Conservation (phyloP, 2,888 invertebrate species). For the Leucophenga maculata region DNA sequence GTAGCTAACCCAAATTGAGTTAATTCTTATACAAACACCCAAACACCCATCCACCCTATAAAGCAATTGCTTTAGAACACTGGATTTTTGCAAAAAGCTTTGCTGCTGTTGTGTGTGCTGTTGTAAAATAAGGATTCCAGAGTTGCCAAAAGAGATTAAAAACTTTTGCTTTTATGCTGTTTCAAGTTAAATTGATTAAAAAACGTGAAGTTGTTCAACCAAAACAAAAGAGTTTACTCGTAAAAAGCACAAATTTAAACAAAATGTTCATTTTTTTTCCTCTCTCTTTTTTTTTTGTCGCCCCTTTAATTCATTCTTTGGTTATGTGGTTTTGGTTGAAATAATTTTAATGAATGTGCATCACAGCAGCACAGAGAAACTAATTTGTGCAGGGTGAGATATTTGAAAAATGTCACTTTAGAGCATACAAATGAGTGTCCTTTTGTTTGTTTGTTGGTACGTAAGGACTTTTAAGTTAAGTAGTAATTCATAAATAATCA, state of each 20-base stretch:
- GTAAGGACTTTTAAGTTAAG: no score
- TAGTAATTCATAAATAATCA: no score
- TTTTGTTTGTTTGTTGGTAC: no score
- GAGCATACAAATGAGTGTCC: no score
- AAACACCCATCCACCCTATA: not conserved
- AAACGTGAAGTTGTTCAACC: not conserved
- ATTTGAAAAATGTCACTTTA: no score
- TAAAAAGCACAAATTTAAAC: not conserved
- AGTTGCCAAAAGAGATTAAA: slow-evolving; percentile 12
- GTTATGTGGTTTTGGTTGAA: no score
- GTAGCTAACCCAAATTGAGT: slow-evolving; percentile 40
- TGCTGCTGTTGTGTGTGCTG: not conserved
- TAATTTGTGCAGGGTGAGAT: no score
- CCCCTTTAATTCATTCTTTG: not conserved
- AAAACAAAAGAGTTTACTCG: not conserved
- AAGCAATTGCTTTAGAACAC: not conserved
- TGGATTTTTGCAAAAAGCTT: not conserved
- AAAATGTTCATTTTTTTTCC: not conserved
- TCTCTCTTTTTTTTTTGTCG: not conserved
- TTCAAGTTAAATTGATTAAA: not conserved
- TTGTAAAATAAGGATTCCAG: not conserved
- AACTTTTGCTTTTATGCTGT: slow-evolving; percentile 2
- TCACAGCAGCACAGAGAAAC: no score
- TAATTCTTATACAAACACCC: slow-evolving; percentile 9
- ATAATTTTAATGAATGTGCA: no score